A percentile compares a stretch with the other conserved stretches of the same genome.
These are phyloP conservation scores for Gambelia wislizenii DNA, from an alignment of 2,797 vertebrate species.

Conservation along the genomic window DNA sequence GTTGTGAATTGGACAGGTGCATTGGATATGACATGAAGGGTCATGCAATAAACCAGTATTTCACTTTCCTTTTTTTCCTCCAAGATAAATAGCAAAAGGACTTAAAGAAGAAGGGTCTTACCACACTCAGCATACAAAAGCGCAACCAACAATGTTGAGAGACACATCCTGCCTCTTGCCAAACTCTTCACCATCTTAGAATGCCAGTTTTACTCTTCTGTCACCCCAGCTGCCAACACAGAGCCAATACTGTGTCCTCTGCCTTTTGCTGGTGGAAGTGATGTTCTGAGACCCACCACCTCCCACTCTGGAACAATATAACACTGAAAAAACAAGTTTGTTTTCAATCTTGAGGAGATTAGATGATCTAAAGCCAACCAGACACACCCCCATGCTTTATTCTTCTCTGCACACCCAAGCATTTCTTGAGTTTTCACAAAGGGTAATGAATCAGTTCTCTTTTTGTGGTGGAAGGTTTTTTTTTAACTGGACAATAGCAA, in stretches of 20 bases:
- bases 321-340: background rate
- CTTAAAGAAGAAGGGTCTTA: background rate
- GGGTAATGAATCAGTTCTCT: background rate
- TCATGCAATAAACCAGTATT: no score
- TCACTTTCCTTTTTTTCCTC: background rate
- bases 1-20: background rate
- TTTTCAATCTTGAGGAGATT: constrained; percentile 1
- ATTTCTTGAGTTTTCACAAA: background rate
- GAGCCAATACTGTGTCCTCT: background rate
- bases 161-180: background rate
- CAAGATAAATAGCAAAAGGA: background rate
- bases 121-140: background rate
- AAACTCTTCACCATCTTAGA: background rate
- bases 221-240: background rate
- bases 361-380: background rate
- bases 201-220: background rate
- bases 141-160: background rate
- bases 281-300: background rate
- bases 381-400: background rate
- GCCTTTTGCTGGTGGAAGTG: background rate
- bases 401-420: background rate
- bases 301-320: background rate
- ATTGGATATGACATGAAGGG: background rate
- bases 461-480: no score
- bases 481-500: background rate